Conservation (phyloP, 2,888 invertebrate genomes). For the Dicycla oo region DNA sequence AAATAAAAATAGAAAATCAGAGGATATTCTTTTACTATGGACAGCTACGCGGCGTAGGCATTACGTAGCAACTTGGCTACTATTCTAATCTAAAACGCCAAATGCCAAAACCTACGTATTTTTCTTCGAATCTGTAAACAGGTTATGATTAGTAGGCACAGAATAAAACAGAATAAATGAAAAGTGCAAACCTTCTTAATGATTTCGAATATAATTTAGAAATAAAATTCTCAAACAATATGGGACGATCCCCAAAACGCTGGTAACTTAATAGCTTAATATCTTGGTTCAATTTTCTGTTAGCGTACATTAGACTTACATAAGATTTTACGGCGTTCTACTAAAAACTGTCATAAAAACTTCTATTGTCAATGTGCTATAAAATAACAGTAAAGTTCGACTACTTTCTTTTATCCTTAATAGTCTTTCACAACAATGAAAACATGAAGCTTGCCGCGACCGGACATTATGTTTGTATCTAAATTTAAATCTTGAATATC, state of each 20-base stretch:
- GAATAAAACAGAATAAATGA: background rate
- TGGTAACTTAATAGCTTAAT: constrained; percentile 47
- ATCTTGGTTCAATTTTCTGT: constrained; percentile 65
- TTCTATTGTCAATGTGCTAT: constrained; percentile 78
- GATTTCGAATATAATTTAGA: background rate
- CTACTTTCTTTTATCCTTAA: constrained; percentile 75
- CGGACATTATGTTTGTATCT: constrained; percentile 64
- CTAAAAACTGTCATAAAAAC: constrained; percentile 80
- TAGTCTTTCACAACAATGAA: constrained; percentile 71
- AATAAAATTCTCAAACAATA: constrained; percentile 40
- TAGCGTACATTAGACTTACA: constrained; percentile 72
- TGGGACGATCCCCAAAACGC: constrained; percentile 24
- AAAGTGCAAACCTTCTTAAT: background rate
- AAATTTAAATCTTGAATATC: constrained; percentile 57
- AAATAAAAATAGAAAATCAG: background rate
- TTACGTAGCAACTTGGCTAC: constrained; percentile 33
- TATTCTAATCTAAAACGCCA: background rate
- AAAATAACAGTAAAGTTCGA: constrained; percentile 78
- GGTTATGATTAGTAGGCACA: background rate
- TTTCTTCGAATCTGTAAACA: background rate
- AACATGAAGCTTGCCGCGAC: constrained; percentile 61
- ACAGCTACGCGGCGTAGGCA: constrained; percentile 9
- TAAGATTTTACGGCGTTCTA: constrained; percentile 74
- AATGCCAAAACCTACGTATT: background rate
- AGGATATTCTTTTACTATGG: background rate